Conservation (phyloP, 1,140 invertebrate species). For the Drosophila punjabiensis region DNA sequence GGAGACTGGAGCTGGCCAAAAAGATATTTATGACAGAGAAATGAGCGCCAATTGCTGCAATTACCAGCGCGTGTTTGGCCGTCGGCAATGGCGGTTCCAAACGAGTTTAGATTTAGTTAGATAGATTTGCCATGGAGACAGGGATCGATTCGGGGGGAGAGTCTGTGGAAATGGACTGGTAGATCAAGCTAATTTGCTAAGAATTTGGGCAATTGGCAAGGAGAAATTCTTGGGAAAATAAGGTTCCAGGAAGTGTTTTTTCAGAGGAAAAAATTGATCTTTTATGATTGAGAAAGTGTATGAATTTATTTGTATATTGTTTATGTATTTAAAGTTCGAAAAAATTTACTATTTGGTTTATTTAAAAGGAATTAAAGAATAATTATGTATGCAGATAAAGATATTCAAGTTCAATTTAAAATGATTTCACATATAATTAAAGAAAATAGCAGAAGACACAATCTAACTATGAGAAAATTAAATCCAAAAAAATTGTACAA, state of each 20-base stretch:
- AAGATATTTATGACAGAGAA: slow-evolving; percentile 80
- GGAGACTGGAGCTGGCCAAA: slow-evolving; percentile 48
- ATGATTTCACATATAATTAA: too few relatives aligned
- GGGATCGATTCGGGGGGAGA: slow-evolving; percentile 25
- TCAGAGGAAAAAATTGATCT: not conserved
- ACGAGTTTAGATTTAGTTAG: slow-evolving; percentile 56
- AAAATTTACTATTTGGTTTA: not conserved
- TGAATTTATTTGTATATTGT: not conserved
- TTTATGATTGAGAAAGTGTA: accelerated
- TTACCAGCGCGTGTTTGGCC: slow-evolving; percentile 77
- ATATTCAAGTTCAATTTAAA: too few relatives aligned
- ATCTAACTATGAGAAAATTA: too few relatives aligned
- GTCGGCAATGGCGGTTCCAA: slow-evolving; percentile 41
- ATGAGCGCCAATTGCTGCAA: slow-evolving; percentile 80
- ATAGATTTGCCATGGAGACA: slow-evolving; percentile 27
- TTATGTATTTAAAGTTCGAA: not conserved
- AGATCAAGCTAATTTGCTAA: slow-evolving; percentile 29
- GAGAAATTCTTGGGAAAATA: slow-evolving; percentile 9
- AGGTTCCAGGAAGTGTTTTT: not conserved
- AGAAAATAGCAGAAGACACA: too few relatives aligned
- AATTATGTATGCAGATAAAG: too few relatives aligned
- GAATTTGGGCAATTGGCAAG: slow-evolving; percentile 7
- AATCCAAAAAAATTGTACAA: too few relatives aligned
- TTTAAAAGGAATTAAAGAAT: too few relatives aligned
- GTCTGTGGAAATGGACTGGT: not conserved